Evolutionary conservation across 2,888 invertebrate species (phyloP), one percentile per base, ranked within the genome.

Genomic region (Nysson spinosus): DNA sequence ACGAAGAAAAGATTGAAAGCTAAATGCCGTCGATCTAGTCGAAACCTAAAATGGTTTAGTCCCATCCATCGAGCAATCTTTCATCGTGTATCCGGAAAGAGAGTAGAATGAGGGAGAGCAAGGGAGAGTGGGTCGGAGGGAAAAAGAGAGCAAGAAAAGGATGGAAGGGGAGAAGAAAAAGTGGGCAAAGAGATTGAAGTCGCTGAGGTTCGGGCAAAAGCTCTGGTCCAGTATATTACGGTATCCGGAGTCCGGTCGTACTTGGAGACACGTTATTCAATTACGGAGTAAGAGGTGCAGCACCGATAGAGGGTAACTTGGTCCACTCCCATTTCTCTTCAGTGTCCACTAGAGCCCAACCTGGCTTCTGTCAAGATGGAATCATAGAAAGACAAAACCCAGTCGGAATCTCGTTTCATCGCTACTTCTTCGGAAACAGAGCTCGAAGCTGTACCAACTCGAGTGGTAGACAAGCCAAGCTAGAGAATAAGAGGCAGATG

Each of bases 181-280:
- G 39, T 24, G 26, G 30, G 57, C 47, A 57, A 62, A 51, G 66
- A 73, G 64, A 75, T 72, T 69, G 78, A 68, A 78, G 71, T 52
- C 49, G 55, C 30, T 17, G 54, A 58, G 67, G 47, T 67, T 60
- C 56, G 57, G 69, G 69, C 66, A 68, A 70, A 76, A 60, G 69
- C 66, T 54, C 55, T 66, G 52, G 71, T 62, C 70, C 44, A 54
- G 69, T 68, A 72, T 77, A 75, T 77, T 71, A 50, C 66, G 68
- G 63, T 74, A 81, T 67, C 70, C 69, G 67, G 78, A 82, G 75
- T 72, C 54, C 47, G 72, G 56, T 71, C 76, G 74, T 77, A 79
- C 75, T 77, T 75, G 70, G 71, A 75, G 77, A 78, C 80, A 80
- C 79, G 81, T 84, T 84, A 84, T 84, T 84, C 84, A 84, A 84